phyloP scores from a whole-genome alignment of 2,797 vertebrate species.

The Pseudomugil tenellus region DNA sequence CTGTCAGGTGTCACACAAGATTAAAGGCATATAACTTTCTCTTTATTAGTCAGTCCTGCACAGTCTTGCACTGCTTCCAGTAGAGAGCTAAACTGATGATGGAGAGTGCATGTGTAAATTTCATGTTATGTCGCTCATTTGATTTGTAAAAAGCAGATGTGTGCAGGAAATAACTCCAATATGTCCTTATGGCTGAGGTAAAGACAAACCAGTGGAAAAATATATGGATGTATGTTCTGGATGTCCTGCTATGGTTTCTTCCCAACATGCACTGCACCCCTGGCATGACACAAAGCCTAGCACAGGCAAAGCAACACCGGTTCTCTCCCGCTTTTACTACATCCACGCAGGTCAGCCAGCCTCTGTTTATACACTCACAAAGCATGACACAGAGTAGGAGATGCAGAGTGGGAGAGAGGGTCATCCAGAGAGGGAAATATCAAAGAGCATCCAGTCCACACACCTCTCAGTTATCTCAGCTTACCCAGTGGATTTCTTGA shows the following conservation, averaged over 20 bases:
- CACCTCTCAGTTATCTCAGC: slow-evolving; percentile 39
- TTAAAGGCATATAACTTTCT: slow-evolving; percentile 25
- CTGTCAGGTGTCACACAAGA: slow-evolving; percentile 20
- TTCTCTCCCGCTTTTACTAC: slow-evolving; percentile 48
- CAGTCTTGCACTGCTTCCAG: slow-evolving; percentile 32
- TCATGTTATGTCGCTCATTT: slow-evolving; percentile 31
- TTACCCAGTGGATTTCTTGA: slow-evolving; percentile 12
- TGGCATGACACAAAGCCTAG: slow-evolving; percentile 63
- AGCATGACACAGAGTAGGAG: slow-evolving; percentile 65
- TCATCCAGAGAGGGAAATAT: slow-evolving; percentile 54
- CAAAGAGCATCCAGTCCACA: slow-evolving; percentile 49
- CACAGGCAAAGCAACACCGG: slow-evolving; percentile 40
- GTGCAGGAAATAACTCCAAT: slow-evolving; percentile 25
- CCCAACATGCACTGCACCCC: slow-evolving; percentile 66
- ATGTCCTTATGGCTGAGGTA: slow-evolving; percentile 30
- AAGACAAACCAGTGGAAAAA: slow-evolving; percentile 36
- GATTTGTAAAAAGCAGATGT: slow-evolving; percentile 44
- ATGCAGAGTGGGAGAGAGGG: slow-evolving; percentile 61
- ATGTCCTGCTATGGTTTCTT: slow-evolving; percentile 61
- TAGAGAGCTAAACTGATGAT: slow-evolving; percentile 19
- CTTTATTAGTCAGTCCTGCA: slow-evolving; percentile 35
- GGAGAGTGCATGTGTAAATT: slow-evolving; percentile 60
- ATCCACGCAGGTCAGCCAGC: slow-evolving; percentile 63
- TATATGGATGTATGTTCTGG: slow-evolving; percentile 61
- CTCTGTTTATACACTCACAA: slow-evolving; percentile 54